These are phyloP conservation scores for Adelosebastes latens DNA, from an alignment of 2,797 vertebrate species.

Conservation along the genomic window DNA sequence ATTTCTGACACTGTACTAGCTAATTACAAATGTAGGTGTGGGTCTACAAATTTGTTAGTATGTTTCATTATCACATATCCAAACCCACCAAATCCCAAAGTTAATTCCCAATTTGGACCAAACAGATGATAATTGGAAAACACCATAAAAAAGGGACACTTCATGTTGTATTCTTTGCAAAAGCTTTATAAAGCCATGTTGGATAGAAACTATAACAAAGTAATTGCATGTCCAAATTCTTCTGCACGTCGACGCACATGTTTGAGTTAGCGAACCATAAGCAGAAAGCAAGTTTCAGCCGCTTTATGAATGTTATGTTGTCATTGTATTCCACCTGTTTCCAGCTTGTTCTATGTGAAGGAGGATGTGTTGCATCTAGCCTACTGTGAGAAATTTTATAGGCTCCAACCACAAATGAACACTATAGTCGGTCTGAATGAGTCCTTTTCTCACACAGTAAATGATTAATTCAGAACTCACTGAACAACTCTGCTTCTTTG, in stretches of 20 bases:
- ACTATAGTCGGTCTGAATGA: constrained; percentile 50
- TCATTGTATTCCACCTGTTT: constrained; percentile 33
- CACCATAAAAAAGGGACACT: not conserved
- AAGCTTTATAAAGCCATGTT: constrained; percentile 52
- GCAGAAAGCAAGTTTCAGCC: constrained; percentile 18
- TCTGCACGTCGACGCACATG: constrained; percentile 43
- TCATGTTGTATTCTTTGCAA: constrained; percentile 24
- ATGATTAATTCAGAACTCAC: constrained; percentile 21
- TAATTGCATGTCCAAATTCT: constrained; percentile 55
- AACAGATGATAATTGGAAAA: not conserved
- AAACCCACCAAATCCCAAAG: not conserved
- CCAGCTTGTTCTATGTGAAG: constrained; percentile 17
- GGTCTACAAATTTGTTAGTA: not conserved
- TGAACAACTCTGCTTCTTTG: constrained; percentile 30
- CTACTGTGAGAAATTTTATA: constrained; percentile 19
- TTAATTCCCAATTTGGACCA: not conserved
- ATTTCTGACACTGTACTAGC: not conserved
- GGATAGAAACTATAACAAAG: not conserved
- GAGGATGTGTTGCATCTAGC: constrained; percentile 13
- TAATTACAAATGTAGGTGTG: not conserved
- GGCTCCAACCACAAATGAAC: constrained; percentile 41
- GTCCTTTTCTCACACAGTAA: constrained; percentile 42
- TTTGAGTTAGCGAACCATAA: constrained; percentile 12
- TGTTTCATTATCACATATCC: not conserved
- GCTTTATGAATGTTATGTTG: constrained; percentile 2